Conservation (phyloP, 2,113 vertebrate genomes). For the Silurus meridionalis region DNA sequence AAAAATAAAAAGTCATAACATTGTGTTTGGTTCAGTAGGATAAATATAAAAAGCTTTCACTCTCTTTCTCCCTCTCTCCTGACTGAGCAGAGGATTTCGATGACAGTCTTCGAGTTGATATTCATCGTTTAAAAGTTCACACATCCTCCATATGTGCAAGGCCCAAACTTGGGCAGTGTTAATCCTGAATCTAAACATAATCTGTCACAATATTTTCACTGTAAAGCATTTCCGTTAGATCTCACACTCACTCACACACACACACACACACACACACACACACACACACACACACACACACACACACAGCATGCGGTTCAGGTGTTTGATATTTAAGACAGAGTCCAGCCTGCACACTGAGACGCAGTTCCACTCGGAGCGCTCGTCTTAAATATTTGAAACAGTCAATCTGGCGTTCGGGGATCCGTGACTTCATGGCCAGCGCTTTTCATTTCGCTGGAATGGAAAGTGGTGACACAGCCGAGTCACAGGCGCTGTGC, state of each 20-base stretch:
- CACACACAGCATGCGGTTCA: too few relatives aligned
- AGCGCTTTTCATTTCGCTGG: slow-evolving; percentile 12
- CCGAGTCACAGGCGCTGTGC: background rate
- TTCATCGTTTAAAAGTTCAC: background rate
- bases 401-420: background rate
- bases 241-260: background rate
- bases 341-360: background rate
- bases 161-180: background rate
- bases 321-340: too few relatives aligned
- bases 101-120: background rate
- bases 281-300: too few relatives aligned
- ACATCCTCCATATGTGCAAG: background rate
- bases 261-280: too few relatives aligned
- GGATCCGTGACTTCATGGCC: background rate
- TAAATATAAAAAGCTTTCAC: background rate
- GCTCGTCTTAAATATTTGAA: background rate
- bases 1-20: background rate
- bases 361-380: too few relatives aligned
- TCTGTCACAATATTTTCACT: background rate
- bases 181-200: background rate
- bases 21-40: background rate
- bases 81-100: background rate
- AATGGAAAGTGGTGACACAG: background rate
- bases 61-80: background rate
- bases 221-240: background rate